Evolutionary conservation across 2,888 invertebrate species (phyloP).

Genomic region (Ochropacha duplaris): DNA sequence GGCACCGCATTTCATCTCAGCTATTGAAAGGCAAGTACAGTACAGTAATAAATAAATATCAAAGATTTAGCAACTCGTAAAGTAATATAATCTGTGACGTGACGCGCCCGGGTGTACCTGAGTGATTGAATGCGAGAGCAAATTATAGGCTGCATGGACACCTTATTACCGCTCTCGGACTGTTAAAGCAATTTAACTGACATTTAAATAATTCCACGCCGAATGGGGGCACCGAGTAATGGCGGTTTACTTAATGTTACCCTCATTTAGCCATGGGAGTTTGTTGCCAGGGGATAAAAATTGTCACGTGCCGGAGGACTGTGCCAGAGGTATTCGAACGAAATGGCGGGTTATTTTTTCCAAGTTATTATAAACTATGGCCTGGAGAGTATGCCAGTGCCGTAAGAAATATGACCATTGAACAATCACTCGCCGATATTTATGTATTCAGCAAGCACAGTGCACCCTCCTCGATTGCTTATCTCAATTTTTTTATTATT

Average conservation of each 20-base stretch:
- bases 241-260: constrained; percentile 62
- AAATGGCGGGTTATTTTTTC: background rate
- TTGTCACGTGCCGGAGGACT: constrained; percentile 35
- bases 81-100: constrained; percentile 32
- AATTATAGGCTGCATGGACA: constrained; percentile 75
- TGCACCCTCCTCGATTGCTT: no score
- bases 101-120: constrained; percentile 45
- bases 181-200: constrained; percentile 81
- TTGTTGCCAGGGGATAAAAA: constrained; percentile 22
- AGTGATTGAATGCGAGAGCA: constrained; percentile 78
- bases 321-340: background rate
- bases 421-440: no score
- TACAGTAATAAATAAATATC: background rate
- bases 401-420: no score
- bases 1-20: no score
- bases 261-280: constrained; percentile 37
- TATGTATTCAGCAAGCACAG: no score
- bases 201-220: constrained; percentile 79
- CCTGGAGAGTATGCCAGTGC: no score
- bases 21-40: no score
- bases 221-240: constrained; percentile 61
- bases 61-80: constrained; percentile 17
- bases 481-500: no score
- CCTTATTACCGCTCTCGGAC: constrained; percentile 77
- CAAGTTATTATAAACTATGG: no score